These are phyloP conservation scores for Musca vetustissima DNA, from an alignment of 1,140 invertebrate species.

Conservation along the genomic window DNA sequence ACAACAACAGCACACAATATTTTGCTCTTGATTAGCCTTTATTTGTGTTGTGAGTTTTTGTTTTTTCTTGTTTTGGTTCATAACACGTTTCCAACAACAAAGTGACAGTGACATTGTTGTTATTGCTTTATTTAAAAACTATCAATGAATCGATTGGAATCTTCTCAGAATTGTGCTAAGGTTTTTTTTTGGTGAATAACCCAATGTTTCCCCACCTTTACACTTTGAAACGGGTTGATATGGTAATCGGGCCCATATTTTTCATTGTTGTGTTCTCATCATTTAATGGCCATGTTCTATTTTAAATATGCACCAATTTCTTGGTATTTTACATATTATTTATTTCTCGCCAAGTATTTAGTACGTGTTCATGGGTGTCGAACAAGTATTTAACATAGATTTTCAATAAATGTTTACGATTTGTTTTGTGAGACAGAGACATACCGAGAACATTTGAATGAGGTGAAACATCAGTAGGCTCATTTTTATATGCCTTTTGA, in stretches of 20 bases:
- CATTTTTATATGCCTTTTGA: no score
- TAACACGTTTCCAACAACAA: constrained; percentile 5
- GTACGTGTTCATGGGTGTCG: constrained; percentile 15
- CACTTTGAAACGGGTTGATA: not conserved
- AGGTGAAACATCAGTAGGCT: no score
- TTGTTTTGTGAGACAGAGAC: not conserved
- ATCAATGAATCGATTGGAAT: constrained; percentile 15
- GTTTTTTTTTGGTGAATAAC: not conserved
- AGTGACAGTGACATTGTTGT: not conserved
- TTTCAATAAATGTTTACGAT: constrained; percentile 17
- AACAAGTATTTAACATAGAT: constrained; percentile 16
- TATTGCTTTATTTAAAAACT: constrained; percentile 18
- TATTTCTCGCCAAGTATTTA: not conserved
- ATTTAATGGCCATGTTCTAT: not conserved
- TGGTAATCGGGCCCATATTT: no score
- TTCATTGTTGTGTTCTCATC: not conserved
- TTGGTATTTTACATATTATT: constrained; percentile 18
- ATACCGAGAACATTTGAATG: not conserved
- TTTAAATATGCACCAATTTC: constrained; percentile 13
- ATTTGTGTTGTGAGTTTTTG: not conserved
- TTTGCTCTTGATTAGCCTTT: not conserved
- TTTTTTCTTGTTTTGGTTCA: no score
- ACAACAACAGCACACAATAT: not conserved
- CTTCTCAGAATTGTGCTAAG: constrained; percentile 3
- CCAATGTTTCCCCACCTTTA: not conserved